These are phyloP conservation scores for Temnothorax rugatulus DNA, from an alignment of 2,888 invertebrate species.

Conservation along the genomic window DNA sequence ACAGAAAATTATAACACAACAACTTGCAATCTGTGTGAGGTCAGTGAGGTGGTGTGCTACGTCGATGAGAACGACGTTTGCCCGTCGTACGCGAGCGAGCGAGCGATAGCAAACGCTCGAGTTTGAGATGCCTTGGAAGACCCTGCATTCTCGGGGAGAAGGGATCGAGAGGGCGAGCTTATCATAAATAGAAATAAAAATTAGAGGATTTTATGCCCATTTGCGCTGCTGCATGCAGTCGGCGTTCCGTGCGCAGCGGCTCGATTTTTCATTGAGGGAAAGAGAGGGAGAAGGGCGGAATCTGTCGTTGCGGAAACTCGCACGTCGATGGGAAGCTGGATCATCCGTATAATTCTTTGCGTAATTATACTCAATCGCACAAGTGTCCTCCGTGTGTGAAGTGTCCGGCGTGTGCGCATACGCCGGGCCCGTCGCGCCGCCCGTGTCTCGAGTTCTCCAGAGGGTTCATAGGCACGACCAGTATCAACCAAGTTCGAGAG, in stretches of 20 bases:
- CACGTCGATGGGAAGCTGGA: constrained; percentile 40
- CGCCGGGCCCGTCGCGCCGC: constrained; percentile 74
- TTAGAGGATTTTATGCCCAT: background rate
- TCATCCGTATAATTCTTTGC: constrained; percentile 61
- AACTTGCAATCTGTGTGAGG: constrained; percentile 67
- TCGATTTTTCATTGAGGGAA: constrained; percentile 22
- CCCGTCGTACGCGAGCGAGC: background rate
- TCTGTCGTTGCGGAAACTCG: constrained; percentile 30
- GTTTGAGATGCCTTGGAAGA: background rate
- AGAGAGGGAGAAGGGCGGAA: background rate
- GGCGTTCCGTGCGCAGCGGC: constrained; percentile 1
- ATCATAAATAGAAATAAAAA: constrained; percentile 31
- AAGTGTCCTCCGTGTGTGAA: constrained; percentile 79
- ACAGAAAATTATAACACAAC: constrained; percentile 77
- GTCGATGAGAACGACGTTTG: constrained; percentile 16
- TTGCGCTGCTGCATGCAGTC: background rate
- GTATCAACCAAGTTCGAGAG: constrained; percentile 81
- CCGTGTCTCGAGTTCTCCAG: constrained; percentile 85
- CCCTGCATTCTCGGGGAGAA: background rate
- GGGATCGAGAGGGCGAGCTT: background rate
- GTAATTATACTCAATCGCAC: constrained; percentile 84
- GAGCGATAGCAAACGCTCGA: background rate
- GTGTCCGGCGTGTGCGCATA: constrained; percentile 82
- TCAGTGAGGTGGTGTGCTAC: constrained; percentile 35
- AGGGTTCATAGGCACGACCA: constrained; percentile 78